Percentiles rank a stretch among this genome's conserved stretches.
These are phyloP conservation scores for Palythoa grandis DNA, from an alignment of 92 coral and sea anemone species.

Conservation along the genomic window DNA sequence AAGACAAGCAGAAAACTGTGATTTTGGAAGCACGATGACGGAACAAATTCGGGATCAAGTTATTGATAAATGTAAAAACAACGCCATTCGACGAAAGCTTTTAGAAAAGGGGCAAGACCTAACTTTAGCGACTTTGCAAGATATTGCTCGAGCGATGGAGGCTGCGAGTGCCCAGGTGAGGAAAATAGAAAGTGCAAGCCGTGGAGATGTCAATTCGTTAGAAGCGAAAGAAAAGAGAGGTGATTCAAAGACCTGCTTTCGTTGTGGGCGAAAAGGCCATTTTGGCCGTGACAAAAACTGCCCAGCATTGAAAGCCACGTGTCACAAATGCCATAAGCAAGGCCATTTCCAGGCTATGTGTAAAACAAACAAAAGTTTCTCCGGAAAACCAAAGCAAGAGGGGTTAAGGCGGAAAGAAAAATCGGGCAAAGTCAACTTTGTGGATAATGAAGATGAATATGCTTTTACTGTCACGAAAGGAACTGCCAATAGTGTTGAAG, in stretches of 20 bases:
- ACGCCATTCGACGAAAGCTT: constrained; percentile 32
- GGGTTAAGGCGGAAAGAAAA: too few species aligned
- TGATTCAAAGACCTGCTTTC: too few species aligned
- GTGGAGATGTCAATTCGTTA: constrained; percentile 12
- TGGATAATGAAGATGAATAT: constrained; percentile 47
- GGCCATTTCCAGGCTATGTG: constrained; percentile 55
- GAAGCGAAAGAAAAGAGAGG: background rate
- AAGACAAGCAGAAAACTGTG: constrained; percentile 23
- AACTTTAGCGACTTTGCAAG: constrained; percentile 19
- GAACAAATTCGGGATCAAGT: constrained; percentile 63
- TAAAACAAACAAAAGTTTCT: constrained; percentile 29
- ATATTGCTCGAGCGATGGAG: constrained; percentile 56
- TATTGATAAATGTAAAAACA: constrained; percentile 53
- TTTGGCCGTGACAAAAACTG: too few species aligned
- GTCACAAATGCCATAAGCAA: too few species aligned
- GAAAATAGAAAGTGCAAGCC: constrained; percentile 50
- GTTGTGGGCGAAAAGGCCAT: too few species aligned
- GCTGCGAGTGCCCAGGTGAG: constrained; percentile 47
- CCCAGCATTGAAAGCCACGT: too few species aligned
- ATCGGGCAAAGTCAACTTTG: too few species aligned
- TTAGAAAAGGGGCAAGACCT: constrained; percentile 42
- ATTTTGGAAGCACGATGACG: constrained; percentile 3
- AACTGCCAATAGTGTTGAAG: background rate
- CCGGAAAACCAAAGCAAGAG: constrained; percentile 1
- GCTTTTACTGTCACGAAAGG: background rate